A percentile compares a stretch with the other conserved stretches of the same genome.
Evolutionary conservation across 1,140 invertebrate species (phyloP).

Genomic region (Maniola jurtina): DNA sequence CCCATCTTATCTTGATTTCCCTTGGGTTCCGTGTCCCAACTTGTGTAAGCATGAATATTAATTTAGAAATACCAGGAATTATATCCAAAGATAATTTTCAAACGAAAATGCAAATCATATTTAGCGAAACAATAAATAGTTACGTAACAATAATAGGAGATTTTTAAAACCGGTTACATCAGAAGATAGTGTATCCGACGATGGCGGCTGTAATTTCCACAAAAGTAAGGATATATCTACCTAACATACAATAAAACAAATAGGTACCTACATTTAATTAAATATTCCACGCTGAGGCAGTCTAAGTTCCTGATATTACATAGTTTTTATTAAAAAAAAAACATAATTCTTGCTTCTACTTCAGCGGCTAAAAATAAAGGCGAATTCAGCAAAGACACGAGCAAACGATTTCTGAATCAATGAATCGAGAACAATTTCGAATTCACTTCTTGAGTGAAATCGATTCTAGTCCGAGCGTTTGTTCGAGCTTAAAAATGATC

Average conservation of each 20-base stretch:
- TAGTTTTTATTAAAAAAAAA: not conserved
- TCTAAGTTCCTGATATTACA: not conserved
- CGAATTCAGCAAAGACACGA: slow-evolving; percentile 28
- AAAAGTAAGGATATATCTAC: no score
- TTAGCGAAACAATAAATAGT: no score
- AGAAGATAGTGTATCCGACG: no score
- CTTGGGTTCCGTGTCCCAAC: not conserved
- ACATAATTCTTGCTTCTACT: not conserved
- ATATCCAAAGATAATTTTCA: not conserved
- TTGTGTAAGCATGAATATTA: not conserved
- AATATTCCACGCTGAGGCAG: no score
- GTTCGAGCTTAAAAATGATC: slow-evolving; percentile 45
- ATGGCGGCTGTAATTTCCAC: no score
- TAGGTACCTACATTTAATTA: no score
- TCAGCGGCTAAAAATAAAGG: slow-evolving; percentile 7
- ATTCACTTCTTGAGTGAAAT: slow-evolving; percentile 45
- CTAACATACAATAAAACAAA: no score
- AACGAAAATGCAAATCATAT: no score
- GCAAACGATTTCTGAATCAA: slow-evolving; percentile 52
- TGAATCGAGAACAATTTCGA: slow-evolving; percentile 47
- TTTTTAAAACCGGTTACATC: no score
- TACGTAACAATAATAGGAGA: no score
- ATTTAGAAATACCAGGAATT: not conserved
- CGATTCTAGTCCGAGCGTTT: slow-evolving; percentile 40
- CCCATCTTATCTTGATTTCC: slow-evolving; percentile 9